Evolutionary conservation across 2,888 invertebrate genomes (phyloP).

Genomic region (Stenodera caucasica): DNA sequence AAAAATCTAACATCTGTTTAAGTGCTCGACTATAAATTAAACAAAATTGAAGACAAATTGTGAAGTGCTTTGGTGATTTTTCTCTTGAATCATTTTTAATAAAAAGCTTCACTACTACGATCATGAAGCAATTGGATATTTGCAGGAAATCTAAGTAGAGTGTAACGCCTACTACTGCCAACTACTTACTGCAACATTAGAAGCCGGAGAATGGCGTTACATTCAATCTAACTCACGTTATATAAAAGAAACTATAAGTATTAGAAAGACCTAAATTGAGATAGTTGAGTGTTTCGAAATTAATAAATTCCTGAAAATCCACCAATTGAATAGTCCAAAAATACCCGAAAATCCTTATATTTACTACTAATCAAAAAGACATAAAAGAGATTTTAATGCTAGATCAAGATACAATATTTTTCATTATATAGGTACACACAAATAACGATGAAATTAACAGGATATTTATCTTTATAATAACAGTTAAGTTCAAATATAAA

Average conservation of each 20-base stretch:
- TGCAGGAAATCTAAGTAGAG: constrained; percentile 11
- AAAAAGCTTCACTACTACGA: not conserved
- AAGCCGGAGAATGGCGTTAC: constrained; percentile 19
- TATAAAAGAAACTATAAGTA: constrained; percentile 16
- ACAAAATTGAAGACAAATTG: no score
- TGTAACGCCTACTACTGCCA: constrained; percentile 12
- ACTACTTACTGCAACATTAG: constrained; percentile 3
- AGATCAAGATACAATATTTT: not conserved
- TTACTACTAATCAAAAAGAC: no score
- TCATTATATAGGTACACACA: not conserved
- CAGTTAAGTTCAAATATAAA: constrained; percentile 19
- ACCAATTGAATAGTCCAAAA: constrained; percentile 2
- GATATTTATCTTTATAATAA: constrained; percentile 1
- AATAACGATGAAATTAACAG: not conserved
- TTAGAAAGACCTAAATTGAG: constrained; percentile 18
- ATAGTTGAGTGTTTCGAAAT: constrained; percentile 8
- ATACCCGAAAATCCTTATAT: not conserved
- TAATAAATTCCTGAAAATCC: constrained; percentile 6
- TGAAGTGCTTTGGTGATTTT: constrained; percentile 16
- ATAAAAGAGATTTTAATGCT: constrained; percentile 12
- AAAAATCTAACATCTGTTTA: constrained; percentile 10
- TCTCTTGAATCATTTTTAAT: not conserved
- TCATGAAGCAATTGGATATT: not conserved
- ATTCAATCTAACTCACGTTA: constrained; percentile 18
- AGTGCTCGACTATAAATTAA: constrained; percentile 8